Evolutionary conservation across 2,888 invertebrate species (phyloP), one percentile per base, ranked within the genome.

Genomic region (Andrena minutula): DNA sequence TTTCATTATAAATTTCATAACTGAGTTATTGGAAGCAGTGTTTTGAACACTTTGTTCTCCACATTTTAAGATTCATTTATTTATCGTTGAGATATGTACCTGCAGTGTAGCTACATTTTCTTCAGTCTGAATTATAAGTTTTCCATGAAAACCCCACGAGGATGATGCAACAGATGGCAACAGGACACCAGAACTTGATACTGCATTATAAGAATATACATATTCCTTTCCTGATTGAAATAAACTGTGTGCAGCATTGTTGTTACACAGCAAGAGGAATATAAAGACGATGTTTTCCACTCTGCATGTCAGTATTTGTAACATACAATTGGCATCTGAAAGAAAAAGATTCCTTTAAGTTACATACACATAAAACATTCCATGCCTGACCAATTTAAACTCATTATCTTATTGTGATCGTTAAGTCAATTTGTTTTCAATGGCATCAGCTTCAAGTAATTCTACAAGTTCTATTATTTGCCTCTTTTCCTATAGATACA

Each of bases 151-250:
- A 49, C 91, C 91, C 92, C 93, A 93, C n/a, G 91, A 88, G 10
- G 93, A 93, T 49, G 92, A 89, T 32, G 93, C 91, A 61, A 84
- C 88, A 10, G 92, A 90, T 28, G 93, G 93, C 63, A 93, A 81
- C 71, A 93, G 84, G 51, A 93, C 93, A 3, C 93, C 93, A 26
- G 92, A 88, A 83, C 86, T 93, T 16, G 93, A 91, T 32, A 86
- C 86, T n/a, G 91, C 92, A 81, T 90, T 87, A 64, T 93, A 93
- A 60, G 89, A 89, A 84, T 93, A 93, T 26, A 79, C 75, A 61
- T 93, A 93, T 82, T 91, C 89, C 72, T 92, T 93, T 60, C 92
- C 93, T 10, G 90, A 81, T 60, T 77, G 85, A 85, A 93, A 93
- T 77, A 93, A 89, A 84, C 79, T 63, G 58, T 77, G 69, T 20